Evolutionary conservation across 1,140 invertebrate species (phyloP), one percentile per base, ranked within the genome.

Genomic region (Heliconius hewitsoni): DNA sequence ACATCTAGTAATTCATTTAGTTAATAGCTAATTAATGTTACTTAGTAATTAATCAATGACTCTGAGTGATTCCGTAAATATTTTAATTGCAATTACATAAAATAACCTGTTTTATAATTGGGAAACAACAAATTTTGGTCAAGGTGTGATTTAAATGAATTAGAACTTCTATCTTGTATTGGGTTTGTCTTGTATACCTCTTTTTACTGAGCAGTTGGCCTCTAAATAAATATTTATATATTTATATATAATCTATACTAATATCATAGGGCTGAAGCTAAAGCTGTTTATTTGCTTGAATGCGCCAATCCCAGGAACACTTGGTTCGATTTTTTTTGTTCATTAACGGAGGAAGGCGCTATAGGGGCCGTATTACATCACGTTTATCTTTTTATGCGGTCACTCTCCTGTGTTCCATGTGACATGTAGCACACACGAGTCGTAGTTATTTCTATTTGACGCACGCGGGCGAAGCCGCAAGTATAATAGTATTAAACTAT

Each of bases 71-170:
- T n/a, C n/a, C 9, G 19, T 60, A 60, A 23, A 23, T 60, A 60
- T 23, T 3, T 9, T 60, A 23, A 60, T 60, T 60, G 57, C 23
- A 23, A n/a, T 60, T 60, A 60, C 57, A 60, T 60, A 23, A 60
- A 60, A 37, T 37, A 60, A 60, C 57, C 19, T 23, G 57, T 60
- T 60, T 60, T 60, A 23, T 23, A 60, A 60, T 60, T 60, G 11
- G 57, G 57, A 23, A 60, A 60, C 57, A n/a, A 11, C 57, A 60
- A 23, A 60, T 23, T 60, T 60, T 60, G 57, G 57, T 60, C 57
- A 60, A 60, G 57, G 57, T 60, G n/a, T 60, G n/a, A 46, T 23
- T 60, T 60, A 27, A 23, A 60, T 27, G 9, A 60, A 60, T 60
- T 60, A 11, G 57, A 60, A 60, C 57, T 60, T 23, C 19, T 60